These are phyloP conservation scores for Jacana jacana DNA, from an alignment of 2,113 vertebrate genomes.

Conservation along the genomic window DNA sequence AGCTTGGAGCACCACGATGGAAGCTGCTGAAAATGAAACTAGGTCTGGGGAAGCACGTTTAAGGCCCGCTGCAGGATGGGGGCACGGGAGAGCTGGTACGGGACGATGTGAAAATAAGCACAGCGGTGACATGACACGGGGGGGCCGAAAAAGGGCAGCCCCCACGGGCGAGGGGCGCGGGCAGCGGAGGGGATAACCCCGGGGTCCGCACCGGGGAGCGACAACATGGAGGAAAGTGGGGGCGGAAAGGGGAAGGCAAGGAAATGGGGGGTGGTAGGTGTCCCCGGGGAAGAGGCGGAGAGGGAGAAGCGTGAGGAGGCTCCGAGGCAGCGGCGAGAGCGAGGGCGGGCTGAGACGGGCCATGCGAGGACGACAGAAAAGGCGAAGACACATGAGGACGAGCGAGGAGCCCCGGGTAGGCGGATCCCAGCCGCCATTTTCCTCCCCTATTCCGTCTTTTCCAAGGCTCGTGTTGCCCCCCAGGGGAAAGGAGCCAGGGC, in stretches of 20 bases:
- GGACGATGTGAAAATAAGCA: neutral
- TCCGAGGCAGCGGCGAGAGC: neutral
- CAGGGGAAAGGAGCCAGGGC: neutral
- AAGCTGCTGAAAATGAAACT: neutral
- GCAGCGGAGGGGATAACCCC: neutral
- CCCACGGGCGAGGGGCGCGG: fast-evolving
- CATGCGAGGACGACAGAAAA: neutral
- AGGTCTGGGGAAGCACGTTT: neutral
- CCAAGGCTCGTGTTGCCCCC: neutral
- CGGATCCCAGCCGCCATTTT: neutral
- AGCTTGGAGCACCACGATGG: neutral
- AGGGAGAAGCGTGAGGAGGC: neutral
- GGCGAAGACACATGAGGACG: neutral
- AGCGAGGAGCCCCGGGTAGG: neutral
- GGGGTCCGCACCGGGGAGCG: neutral
- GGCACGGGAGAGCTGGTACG: neutral
- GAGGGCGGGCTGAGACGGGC: neutral
- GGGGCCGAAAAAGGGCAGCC: neutral
- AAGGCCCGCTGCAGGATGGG: neutral
- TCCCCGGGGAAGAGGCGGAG: neutral
- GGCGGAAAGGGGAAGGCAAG: neutral
- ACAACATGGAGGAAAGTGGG: neutral
- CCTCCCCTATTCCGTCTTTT: neutral
- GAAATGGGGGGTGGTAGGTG: neutral
- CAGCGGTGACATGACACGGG: fast-evolving